Conservation (phyloP, 1,140 invertebrate genomes). For the Trachelipus rathkii region DNA sequence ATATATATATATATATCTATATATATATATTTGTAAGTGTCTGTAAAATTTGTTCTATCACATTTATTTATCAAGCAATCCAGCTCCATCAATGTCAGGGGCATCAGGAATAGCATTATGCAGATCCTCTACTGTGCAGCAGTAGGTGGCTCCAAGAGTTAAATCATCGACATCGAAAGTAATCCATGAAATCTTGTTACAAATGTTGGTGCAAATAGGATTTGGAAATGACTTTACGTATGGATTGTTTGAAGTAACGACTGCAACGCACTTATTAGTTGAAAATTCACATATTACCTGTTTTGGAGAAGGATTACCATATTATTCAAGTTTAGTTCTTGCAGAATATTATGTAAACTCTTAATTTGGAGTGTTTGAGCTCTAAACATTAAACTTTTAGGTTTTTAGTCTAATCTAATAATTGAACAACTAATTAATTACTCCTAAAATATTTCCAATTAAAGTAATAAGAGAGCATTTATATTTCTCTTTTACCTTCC, state of each 20-base stretch:
- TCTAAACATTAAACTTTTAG: too few species aligned
- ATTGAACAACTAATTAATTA: too few species aligned
- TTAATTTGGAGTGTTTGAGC: too few species aligned
- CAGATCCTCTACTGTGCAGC: conserved; percentile 25
- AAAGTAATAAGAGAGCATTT: too few species aligned
- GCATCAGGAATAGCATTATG: conserved; percentile 3
- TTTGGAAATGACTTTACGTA: conserved; percentile 6
- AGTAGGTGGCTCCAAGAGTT: conserved; percentile 7
- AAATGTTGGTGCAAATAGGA: conserved; percentile 3
- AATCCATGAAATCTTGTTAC: conserved; percentile 22
- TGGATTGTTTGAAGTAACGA: conserved; percentile 23
- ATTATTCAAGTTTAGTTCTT: too few species aligned
- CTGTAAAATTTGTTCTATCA: too few species aligned
- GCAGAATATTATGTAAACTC: too few species aligned
- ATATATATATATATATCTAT: too few species aligned
- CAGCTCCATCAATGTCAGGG: conserved; percentile 14
- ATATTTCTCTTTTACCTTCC: conserved; percentile 31
- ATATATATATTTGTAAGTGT: too few species aligned
- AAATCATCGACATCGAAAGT: conserved; percentile 18
- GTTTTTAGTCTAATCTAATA: too few species aligned
- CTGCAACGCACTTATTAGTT: conserved; percentile 3
- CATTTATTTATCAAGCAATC: conserved; percentile 16
- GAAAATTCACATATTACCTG: conserved; percentile 25
- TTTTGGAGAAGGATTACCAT: neutral
- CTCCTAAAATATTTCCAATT: too few species aligned